Conservation (phyloP, 2,797 vertebrate genomes). For the Thunnus albacares region DNA sequence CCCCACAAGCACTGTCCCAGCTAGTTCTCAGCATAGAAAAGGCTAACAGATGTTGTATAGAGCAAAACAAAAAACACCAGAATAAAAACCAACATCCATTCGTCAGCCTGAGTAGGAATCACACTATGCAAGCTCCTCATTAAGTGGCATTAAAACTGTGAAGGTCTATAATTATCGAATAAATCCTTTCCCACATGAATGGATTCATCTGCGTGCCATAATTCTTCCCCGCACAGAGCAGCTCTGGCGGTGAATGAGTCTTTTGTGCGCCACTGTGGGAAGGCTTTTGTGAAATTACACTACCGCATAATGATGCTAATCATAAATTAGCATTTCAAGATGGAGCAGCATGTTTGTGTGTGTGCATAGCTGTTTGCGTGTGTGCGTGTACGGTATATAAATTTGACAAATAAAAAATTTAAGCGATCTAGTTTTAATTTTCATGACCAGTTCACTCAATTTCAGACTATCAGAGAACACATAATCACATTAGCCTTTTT, state of each 20-base stretch:
- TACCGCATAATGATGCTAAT: conserved; percentile 86
- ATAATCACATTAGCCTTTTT: neutral
- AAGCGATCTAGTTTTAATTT: conserved; percentile 45
- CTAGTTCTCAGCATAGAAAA: conserved; percentile 54
- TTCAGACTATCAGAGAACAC: conserved; percentile 35
- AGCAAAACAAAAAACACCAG: conserved; percentile 74
- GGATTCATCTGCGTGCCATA: conserved; percentile 81
- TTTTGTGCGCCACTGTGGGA: conserved; percentile 83
- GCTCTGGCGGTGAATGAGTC: conserved; percentile 82
- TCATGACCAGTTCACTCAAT: conserved; percentile 31
- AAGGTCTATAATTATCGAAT: conserved; percentile 88
- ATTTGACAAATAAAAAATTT: conserved; percentile 39
- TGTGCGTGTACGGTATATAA: conserved; percentile 36
- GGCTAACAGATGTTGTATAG: conserved; percentile 74
- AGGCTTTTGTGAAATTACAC: conserved; percentile 86
- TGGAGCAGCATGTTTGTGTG: conserved; percentile 70
- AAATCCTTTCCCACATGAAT: conserved; percentile 83
- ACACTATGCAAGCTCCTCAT: conserved; percentile 80
- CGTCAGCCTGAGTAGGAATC: conserved; percentile 74
- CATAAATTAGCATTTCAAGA: conserved; percentile 87
- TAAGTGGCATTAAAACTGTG: conserved; percentile 85
- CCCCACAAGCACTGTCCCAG: conserved; percentile 40
- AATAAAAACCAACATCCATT: conserved; percentile 77
- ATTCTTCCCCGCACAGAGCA: conserved; percentile 78
- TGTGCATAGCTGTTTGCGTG: neutral